Evolutionary conservation across 2,113 vertebrate genomes (phyloP).

Genomic region (Ahaetulla prasina): DNA sequence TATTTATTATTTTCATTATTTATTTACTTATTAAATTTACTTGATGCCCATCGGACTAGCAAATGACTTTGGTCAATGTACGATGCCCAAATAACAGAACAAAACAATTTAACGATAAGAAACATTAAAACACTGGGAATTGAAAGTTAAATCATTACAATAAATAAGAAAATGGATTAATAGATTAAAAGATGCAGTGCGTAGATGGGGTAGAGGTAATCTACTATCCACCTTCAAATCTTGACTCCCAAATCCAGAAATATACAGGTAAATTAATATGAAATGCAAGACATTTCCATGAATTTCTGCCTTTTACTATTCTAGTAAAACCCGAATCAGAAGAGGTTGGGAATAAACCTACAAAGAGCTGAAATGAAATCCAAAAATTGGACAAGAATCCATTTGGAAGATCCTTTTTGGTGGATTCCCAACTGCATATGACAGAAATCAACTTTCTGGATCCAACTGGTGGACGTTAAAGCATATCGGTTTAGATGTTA

Average conservation of each 20-base stretch:
- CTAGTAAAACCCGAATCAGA: not conserved
- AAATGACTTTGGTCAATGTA: not conserved
- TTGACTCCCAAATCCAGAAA: not conserved
- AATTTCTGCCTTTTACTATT: not conserved
- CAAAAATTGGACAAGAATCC: not conserved
- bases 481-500: too few relatives aligned
- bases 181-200: not conserved
- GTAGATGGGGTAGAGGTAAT: not conserved
- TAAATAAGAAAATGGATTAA: not conserved
- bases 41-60: not conserved
- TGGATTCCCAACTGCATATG: not conserved
- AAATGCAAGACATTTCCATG: not conserved
- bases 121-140: not conserved
- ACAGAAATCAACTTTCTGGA: not conserved
- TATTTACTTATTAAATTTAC: not conserved
- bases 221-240: not conserved
- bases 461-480: not conserved
- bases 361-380: not conserved
- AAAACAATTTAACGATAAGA: not conserved
- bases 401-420: not conserved
- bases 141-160: not conserved
- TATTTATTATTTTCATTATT: not conserved
- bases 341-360: not conserved
- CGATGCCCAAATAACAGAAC: not conserved
- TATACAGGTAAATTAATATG: not conserved